Evolutionary conservation across 2,797 vertebrate genomes (phyloP).

Genomic region (Gobionotothen gibberifrons): DNA sequence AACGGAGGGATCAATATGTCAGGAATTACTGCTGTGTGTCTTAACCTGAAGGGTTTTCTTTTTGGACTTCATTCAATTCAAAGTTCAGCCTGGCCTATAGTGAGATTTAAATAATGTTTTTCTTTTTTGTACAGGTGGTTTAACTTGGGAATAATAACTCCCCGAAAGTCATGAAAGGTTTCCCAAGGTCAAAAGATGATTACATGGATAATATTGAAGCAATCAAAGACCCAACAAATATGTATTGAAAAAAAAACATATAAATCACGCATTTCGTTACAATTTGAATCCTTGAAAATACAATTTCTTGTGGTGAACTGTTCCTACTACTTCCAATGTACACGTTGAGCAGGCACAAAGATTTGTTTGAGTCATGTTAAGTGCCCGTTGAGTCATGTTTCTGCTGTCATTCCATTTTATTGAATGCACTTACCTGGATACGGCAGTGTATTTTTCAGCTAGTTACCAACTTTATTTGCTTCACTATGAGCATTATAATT

Average conservation of each 20-base stretch:
- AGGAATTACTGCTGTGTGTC: constrained; percentile 3
- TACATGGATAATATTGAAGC: neutral
- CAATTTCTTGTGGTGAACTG: neutral
- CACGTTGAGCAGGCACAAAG: no score
- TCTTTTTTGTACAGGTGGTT: no score
- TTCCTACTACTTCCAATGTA: neutral
- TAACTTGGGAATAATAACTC: no score
- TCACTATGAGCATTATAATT: no score
- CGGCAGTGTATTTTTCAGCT: neutral
- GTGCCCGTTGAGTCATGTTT: no score
- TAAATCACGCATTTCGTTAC: neutral
- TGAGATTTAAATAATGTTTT: no score
- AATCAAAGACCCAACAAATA: neutral
- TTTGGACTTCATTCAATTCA: neutral
- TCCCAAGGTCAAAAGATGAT: no score
- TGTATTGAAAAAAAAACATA: neutral
- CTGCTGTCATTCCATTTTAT: no score
- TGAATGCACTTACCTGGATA: no score
- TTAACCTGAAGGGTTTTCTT: constrained; percentile 12
- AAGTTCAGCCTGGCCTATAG: neutral
- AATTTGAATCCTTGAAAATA: neutral
- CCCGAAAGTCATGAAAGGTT: no score
- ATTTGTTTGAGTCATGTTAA: no score
- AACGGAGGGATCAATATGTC: constrained; percentile 13
- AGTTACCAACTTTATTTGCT: neutral